A percentile compares a stretch with the other conserved stretches of the same genome.
Conservation (phyloP, 2,113 vertebrate species). For the Phasianus colchicus region DNA sequence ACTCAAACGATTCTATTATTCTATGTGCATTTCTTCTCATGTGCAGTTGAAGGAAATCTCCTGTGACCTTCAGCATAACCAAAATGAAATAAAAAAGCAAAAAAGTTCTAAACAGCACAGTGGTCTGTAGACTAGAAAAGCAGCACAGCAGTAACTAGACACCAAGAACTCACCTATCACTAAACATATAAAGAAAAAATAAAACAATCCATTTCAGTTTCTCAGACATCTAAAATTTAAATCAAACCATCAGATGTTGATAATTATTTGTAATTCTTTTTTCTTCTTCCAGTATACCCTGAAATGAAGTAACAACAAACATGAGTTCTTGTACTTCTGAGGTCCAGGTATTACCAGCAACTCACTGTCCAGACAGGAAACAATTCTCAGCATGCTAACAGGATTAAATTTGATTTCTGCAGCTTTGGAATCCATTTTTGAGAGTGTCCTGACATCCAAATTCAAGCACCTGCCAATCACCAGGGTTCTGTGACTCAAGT, state of each 20-base stretch:
- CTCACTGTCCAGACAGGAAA: background rate
- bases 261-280: background rate
- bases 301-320: background rate
- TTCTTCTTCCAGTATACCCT: background rate
- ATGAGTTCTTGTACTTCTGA: background rate
- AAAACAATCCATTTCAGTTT: background rate
- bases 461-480: background rate
- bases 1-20: too few species aligned
- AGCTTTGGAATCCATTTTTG: background rate
- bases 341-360: background rate
- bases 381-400: background rate
- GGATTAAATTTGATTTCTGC: background rate
- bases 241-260: background rate
- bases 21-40: background rate
- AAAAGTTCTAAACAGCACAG: background rate
- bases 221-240: background rate
- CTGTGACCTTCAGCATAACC: background rate
- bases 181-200: background rate
- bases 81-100: background rate
- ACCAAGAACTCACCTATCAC: background rate
- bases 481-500: background rate
- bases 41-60: background rate
- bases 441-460: background rate
- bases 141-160: background rate
- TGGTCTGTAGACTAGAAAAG: background rate